These are phyloP conservation scores for Myotis vivesi DNA, from an alignment of 2,797 vertebrate genomes.

Conservation along the genomic window DNA sequence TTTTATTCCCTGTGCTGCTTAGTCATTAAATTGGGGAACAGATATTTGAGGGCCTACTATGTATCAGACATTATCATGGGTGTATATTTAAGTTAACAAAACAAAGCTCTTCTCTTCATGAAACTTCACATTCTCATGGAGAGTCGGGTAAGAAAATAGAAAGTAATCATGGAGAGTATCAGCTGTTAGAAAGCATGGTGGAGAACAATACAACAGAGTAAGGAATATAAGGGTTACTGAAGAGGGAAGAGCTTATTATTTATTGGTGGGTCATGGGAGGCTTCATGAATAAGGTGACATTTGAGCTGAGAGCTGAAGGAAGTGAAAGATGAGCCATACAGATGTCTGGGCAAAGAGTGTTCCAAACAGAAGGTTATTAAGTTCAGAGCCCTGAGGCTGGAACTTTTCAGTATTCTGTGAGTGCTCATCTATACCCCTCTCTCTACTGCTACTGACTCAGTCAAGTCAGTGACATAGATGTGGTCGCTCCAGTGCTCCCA, in stretches of 20 bases:
- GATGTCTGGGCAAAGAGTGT: background rate
- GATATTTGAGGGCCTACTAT: background rate
- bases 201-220: background rate
- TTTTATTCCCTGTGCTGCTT: background rate
- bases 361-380: background rate
- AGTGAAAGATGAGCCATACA: background rate
- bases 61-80: background rate
- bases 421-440: background rate
- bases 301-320: background rate
- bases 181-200: background rate
- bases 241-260: background rate
- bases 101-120: background rate
- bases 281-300: background rate
- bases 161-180: background rate
- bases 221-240: background rate
- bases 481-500: background rate
- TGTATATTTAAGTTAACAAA: background rate
- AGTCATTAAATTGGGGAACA: background rate
- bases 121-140: background rate
- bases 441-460: background rate
- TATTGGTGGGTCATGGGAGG: background rate
- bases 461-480: too few species aligned
- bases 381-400: background rate
- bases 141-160: background rate
- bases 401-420: background rate